Percentiles rank a stretch among this genome's conserved stretches.
Conservation (phyloP, 2,797 vertebrate species). For the Iguana delicatissima region DNA sequence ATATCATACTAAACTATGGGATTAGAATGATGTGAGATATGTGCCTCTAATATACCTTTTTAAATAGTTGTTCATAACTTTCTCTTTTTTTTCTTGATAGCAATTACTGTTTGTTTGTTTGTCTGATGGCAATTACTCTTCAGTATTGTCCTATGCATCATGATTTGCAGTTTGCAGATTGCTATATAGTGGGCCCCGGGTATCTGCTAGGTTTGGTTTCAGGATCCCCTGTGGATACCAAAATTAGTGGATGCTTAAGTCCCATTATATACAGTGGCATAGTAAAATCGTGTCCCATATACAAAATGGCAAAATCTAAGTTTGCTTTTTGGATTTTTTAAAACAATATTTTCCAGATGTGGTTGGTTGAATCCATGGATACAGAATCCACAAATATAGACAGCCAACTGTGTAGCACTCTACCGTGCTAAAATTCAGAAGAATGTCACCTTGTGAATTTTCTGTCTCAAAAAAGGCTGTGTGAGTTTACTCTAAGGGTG, state of each 20-base stretch:
- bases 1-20: background rate
- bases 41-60: background rate
- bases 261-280: too few species aligned
- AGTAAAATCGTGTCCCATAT: too few species aligned
- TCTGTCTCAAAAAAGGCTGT: background rate
- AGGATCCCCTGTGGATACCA: too few species aligned
- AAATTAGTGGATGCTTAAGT: too few species aligned
- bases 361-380: too few species aligned
- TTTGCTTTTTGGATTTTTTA: too few species aligned
- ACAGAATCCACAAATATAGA: too few species aligned
- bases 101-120: background rate
- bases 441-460: background rate
- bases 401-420: background rate
- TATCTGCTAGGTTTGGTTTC: too few species aligned
- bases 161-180: background rate
- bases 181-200: too few species aligned
- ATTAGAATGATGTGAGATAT: background rate
- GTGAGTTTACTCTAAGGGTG: background rate
- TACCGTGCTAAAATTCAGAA: background rate
- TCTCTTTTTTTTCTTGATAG: background rate
- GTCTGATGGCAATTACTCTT: background rate
- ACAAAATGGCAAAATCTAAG: too few species aligned
- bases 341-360: too few species aligned
- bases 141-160: background rate
- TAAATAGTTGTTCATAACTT: background rate